Base-by-base conservation (phyloP, 2,113 vertebrate species). In the Pogona vitticeps region DNA sequence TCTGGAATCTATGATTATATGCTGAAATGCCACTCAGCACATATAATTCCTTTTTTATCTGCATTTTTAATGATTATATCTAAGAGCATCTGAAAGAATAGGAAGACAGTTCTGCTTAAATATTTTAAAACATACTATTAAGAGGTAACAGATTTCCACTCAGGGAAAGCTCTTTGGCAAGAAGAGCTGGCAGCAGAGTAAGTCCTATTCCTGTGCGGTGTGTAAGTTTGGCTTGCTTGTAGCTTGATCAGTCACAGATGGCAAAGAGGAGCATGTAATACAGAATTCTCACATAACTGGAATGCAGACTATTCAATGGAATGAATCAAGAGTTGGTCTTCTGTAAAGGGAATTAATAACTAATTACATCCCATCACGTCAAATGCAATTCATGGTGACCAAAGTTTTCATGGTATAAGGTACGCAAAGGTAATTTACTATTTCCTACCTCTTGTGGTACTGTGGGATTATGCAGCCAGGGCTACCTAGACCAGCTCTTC, bases 71-170 rank as follows among this genome's bases (percentile, higher is more conserved):
- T 71, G n/a, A 80, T 77, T 6, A 9, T 7, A 36, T 59, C 71
- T 73, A 14, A 13, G 86, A 90, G 9, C 3, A 59, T 31, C 38
- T 78, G 40, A 68, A 88, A 76, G 83, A 88, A 82, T 13, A 76
- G 4, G 31, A 8, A 38, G 70, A 2, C 36, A 14, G 3, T 65
- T 84, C 7, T 10, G 52, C 82, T 83, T 83, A 90, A 92, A 88
- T 88, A 80, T 89, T 86, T 91, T 18, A 86, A 33, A 71, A 20
- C 1, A 3, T 8, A 26, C 46, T 23, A 71, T 89, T 77, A 26
- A 89, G 85, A 90, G 68, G 58, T 72, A 79, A 61, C 67, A 72
- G n/a, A 79, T 72, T 88, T 72, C 31, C 83, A 90, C 23, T 80
- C 20, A 73, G 13, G 76, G 46, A 87, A 91, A 90, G 20, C 33